Evolutionary conservation across 2,797 vertebrate species (phyloP).

Genomic region (Rhinogobio ventralis): DNA sequence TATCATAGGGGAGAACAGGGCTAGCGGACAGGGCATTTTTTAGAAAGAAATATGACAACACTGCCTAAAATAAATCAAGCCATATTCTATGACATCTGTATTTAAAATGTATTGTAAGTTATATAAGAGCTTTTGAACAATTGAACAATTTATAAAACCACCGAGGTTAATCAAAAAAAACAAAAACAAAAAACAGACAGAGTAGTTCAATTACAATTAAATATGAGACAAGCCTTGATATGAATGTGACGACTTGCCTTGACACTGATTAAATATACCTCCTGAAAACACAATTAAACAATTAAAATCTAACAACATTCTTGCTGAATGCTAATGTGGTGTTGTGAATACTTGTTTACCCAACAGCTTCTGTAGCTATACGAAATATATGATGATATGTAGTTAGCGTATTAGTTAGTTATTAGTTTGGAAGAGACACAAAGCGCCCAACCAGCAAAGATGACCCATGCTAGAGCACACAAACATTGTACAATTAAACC

Average conservation of each 20-base stretch:
- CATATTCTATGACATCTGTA: neutral
- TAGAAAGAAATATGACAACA: neutral
- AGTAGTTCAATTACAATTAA: neutral
- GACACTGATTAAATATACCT: neutral
- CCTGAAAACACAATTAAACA: neutral
- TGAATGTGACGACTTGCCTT: neutral
- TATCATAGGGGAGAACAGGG: neutral
- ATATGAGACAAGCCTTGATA: neutral
- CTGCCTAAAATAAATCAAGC: neutral
- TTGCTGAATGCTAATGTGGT: neutral
- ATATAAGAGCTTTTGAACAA: neutral
- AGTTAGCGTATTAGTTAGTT: neutral
- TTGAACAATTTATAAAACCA: neutral
- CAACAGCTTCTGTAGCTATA: neutral
- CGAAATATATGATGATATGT: too few species aligned
- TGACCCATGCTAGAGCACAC: neutral
- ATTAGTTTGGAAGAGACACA: neutral
- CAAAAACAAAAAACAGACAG: neutral
- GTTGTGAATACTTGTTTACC: neutral
- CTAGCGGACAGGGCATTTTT: neutral
- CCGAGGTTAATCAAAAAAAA: too few species aligned
- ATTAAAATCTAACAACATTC: neutral
- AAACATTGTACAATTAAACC: neutral
- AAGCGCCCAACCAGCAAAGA: neutral
- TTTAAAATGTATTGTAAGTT: neutral